A percentile compares a stretch with the other conserved stretches of the same genome.
Evolutionary conservation across 1,140 invertebrate genomes (phyloP).

Genomic region (Ceratina japonica): DNA sequence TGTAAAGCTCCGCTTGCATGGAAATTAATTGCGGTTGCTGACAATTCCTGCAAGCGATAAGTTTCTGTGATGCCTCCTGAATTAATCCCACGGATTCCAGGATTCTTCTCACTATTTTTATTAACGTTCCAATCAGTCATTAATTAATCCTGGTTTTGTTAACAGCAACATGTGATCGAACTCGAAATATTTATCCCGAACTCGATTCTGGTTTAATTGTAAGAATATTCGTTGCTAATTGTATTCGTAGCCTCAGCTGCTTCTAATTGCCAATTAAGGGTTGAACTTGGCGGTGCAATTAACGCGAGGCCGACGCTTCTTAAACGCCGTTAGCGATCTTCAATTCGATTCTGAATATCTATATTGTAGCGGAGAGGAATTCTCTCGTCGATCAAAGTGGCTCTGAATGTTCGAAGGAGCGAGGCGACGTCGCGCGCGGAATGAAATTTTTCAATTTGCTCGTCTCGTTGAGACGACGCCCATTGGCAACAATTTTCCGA

Average conservation of each 20-base stretch:
- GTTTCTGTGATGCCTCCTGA: no score
- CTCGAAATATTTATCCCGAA: no score
- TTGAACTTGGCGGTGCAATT: slow-evolving; percentile 22
- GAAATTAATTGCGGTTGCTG: no score
- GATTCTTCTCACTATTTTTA: no score
- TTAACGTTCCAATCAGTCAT: no score
- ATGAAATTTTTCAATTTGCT: slow-evolving; percentile 65
- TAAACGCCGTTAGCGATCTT: not conserved
- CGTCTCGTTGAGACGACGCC: slow-evolving; percentile 9
- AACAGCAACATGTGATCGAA: no score
- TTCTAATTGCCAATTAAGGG: slow-evolving; percentile 28
- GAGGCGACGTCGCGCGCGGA: slow-evolving; percentile 11
- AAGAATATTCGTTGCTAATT: slow-evolving; percentile 16
- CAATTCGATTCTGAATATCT: no score
- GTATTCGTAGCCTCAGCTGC: slow-evolving; percentile 16
- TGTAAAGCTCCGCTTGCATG: not conserved
- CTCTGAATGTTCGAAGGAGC: slow-evolving; percentile 20
- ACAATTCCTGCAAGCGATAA: no score
- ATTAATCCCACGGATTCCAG: no score
- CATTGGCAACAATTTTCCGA: not conserved
- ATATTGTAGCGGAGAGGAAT: not conserved
- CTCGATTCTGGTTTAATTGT: slow-evolving; percentile 3
- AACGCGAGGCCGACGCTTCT: not conserved
- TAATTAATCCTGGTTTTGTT: no score
- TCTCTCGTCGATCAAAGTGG: slow-evolving; percentile 15